Evolutionary conservation across 2,888 invertebrate genomes (phyloP).

Genomic region (Tanytarsus gracilentus): DNA sequence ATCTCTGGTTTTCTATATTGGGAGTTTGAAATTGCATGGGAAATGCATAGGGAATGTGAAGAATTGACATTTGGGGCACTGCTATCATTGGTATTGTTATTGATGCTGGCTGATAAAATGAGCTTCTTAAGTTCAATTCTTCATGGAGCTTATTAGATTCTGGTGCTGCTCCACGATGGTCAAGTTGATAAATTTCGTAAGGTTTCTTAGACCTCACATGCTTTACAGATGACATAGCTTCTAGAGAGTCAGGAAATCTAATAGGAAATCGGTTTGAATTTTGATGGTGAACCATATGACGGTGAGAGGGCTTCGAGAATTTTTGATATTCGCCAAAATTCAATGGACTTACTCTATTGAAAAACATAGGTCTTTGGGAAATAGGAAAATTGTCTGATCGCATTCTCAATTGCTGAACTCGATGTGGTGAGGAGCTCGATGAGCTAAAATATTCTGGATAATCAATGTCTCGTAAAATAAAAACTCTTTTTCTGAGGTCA

Average conservation of each 20-base stretch:
- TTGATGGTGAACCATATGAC: background rate
- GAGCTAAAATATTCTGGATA: slow-evolving; percentile 41
- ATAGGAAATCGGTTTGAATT: slow-evolving; percentile 1
- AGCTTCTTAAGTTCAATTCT: too few species aligned
- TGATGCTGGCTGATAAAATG: slow-evolving; percentile 37
- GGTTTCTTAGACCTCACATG: background rate
- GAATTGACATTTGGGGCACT: too few species aligned
- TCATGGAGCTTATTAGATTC: background rate
- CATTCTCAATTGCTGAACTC: background rate
- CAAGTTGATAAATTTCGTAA: background rate
- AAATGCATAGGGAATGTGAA: too few species aligned
- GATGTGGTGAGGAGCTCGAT: too few species aligned
- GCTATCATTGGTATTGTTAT: too few species aligned
- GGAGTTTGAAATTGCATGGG: too few species aligned
- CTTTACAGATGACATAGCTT: background rate
- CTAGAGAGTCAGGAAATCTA: slow-evolving; percentile 16
- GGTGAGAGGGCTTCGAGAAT: background rate
- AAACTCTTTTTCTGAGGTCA: slow-evolving; percentile 48
- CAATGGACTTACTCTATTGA: background rate
- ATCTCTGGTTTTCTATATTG: too few species aligned
- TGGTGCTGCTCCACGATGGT: slow-evolving; percentile 11
- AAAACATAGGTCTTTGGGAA: background rate
- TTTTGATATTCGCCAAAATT: background rate
- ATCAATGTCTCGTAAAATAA: slow-evolving; percentile 50
- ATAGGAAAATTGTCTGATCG: background rate